Base-by-base conservation (phyloP, 2,888 invertebrate genomes). In the Calameuta idolon region DNA sequence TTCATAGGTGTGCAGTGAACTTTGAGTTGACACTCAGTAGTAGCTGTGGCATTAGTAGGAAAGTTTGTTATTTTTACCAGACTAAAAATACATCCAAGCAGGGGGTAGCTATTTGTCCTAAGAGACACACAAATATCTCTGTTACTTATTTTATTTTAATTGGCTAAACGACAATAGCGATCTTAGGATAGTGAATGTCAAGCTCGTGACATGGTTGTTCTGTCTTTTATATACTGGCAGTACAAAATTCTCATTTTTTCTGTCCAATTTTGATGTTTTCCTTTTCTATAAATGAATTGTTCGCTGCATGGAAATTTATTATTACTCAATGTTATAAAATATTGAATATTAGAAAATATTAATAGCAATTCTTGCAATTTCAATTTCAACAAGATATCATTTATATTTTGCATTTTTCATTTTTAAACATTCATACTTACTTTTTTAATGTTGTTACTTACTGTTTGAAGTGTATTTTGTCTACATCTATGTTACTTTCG, bases 31-130 rank as follows among this genome's bases (percentile, higher is more conserved):
- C 23, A 55, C 9, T 55, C 23, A 55, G 55, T 55, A 55, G 55
- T 55, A 55, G 55, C 55, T 55, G 9, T 55, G 23, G 55, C 55
- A 55, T 31, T 1, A 71, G 31, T 15, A 71, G 31, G 71, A 71
- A 34, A 71, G 40, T 34, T 78, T 75, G 75, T 71, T 78, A 78
- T 76, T 78, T 77, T 75, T 76, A 73, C 69, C 75, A 35, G 73
- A 37, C 75, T 69, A 69, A 78, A 78, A 78, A 78, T 78, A 76
- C 35, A 78, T 78, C 75, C 34, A 78, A 78, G 78, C 75, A 78
- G 75, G 75, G 75, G 78, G 75, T 78, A 76, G 34, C 11, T 69
- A 31, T 71, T 33, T 71, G 31, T 34, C 71, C 71, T 71, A 30
- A 9, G 71, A 71, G 31, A 23, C 71, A 71, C 11, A 31, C 71